phyloP scores from a whole-genome alignment of 2,113 vertebrate genomes.

The Sylvietta virens region DNA sequence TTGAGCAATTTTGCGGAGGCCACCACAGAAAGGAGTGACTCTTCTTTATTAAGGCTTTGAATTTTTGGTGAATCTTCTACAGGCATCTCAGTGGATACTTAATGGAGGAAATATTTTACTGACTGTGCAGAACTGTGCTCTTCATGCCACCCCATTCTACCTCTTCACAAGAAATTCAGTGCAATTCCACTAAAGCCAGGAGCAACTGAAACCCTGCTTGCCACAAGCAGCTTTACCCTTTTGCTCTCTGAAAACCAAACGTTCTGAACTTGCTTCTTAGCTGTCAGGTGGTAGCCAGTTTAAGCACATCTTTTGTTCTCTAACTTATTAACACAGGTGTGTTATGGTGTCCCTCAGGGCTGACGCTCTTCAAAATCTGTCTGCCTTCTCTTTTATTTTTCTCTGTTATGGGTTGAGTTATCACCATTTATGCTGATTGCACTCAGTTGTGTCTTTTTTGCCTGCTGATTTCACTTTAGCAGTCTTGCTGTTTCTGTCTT shows the following conservation, averaged over 20 bases:
- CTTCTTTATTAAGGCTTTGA: neutral
- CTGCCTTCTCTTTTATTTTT: constrained; percentile 11
- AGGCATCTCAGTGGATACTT: neutral
- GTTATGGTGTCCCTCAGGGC: constrained; percentile 50
- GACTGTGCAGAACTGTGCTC: neutral
- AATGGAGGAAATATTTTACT: neutral
- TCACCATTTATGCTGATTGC: constrained; percentile 39
- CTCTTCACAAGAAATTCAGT: neutral
- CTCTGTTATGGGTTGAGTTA: constrained; percentile 49
- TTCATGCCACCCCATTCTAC: neutral
- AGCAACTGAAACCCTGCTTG: rapidly evolving
- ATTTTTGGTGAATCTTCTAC: neutral
- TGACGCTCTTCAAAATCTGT: neutral
- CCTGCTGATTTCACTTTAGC: constrained; percentile 52
- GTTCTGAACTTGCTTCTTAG: neutral
- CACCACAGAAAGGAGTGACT: neutral
- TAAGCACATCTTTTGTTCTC: constrained; percentile 17
- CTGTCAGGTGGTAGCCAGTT: constrained; percentile 11
- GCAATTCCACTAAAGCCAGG: neutral
- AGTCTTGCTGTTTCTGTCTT: constrained; percentile 55
- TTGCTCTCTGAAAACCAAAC: neutral
- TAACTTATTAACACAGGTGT: constrained; percentile 52
- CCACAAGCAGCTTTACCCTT: neutral
- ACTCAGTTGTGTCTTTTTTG: constrained; percentile 42
- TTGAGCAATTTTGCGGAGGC: neutral